Conservation (phyloP, 2,888 invertebrate genomes). For the Cylindroiulus punctatus region DNA sequence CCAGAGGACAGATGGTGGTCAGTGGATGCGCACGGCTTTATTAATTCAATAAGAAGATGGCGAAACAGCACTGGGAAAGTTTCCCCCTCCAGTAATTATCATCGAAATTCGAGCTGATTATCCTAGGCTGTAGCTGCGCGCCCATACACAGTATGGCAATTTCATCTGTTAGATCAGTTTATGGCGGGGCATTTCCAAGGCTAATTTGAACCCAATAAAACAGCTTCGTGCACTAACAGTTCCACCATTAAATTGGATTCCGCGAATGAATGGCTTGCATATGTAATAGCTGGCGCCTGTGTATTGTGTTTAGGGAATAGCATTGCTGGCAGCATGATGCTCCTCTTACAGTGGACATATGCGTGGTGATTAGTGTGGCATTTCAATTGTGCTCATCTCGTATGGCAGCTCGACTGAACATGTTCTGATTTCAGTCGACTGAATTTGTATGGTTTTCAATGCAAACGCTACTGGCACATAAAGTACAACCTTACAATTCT, state of each 20-base stretch:
- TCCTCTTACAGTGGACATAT: too few species aligned
- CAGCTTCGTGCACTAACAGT: not conserved
- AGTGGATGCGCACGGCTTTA: not conserved
- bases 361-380: too few species aligned
- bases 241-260: not conserved
- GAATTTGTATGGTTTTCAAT: too few species aligned
- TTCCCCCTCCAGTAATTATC: not conserved
- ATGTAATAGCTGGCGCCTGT: too few species aligned
- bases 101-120: not conserved
- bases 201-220: not conserved
- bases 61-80: not conserved
- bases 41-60: constrained; percentile 41
- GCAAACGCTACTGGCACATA: too few species aligned
- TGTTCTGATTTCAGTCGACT: too few species aligned
- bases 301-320: too few species aligned
- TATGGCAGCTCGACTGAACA: too few species aligned
- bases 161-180: not conserved
- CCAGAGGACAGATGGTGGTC: constrained; percentile 17
- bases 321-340: too few species aligned
- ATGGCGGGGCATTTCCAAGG: not conserved
- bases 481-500: too few species aligned
- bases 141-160: not conserved
- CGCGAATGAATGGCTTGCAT: not conserved
- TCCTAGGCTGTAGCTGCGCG: not conserved
- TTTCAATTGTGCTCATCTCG: too few species aligned